A percentile compares a stretch with the other conserved stretches of the same genome.
These are phyloP conservation scores for Actinia tenebrosa DNA, from an alignment of 64 coral and sea anemone genomes.

Conservation along the genomic window DNA sequence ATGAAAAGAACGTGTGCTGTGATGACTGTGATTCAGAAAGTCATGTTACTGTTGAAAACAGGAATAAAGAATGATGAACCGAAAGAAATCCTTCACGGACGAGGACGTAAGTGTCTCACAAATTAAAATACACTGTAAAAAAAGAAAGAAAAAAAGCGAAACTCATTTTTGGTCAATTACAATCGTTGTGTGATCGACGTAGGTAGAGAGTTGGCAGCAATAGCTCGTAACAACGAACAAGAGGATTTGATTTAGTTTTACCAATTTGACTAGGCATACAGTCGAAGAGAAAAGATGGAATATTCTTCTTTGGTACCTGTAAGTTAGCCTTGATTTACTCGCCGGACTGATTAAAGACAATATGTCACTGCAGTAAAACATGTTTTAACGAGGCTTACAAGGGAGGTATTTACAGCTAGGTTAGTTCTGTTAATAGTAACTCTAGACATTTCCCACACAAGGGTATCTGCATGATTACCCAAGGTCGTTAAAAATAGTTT, in stretches of 20 bases:
- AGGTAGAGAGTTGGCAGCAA: too few relatives aligned
- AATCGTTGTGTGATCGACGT: too few relatives aligned
- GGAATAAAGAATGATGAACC: background rate
- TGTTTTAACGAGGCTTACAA: too few relatives aligned
- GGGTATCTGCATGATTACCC: background rate
- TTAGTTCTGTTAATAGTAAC: background rate
- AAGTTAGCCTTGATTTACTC: too few relatives aligned
- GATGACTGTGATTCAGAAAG: background rate
- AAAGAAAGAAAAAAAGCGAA: background rate
- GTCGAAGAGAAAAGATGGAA: too few relatives aligned
- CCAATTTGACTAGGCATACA: too few relatives aligned
- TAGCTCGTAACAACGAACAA: too few relatives aligned
- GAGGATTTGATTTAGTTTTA: too few relatives aligned
- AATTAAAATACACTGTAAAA: background rate
- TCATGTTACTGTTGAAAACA: background rate
- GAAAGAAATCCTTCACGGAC: background rate
- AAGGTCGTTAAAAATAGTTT: background rate
- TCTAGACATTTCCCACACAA: background rate
- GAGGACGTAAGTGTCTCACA: background rate
- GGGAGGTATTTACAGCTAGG: too few relatives aligned
- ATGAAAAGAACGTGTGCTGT: background rate
- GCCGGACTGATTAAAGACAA: too few relatives aligned
- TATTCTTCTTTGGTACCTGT: too few relatives aligned
- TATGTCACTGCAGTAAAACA: too few relatives aligned
- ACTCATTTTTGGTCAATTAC: background rate